Base-by-base conservation (phyloP, 2,888 invertebrate species). In the Phrixothrix hirtus region DNA sequence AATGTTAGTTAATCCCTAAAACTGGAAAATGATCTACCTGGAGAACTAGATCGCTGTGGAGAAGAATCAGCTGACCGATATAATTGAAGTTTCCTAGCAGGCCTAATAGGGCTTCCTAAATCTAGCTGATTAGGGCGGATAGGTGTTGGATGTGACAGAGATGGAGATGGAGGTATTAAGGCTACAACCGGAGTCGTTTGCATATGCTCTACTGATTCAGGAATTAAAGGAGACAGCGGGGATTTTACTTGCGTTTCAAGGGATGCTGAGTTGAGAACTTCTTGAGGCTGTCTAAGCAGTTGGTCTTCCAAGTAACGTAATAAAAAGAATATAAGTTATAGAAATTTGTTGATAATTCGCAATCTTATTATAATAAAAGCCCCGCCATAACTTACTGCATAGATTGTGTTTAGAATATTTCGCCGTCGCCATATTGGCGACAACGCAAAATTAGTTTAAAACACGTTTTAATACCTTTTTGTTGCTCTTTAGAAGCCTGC, bases 111-210 rank as follows among this genome's bases (percentile, higher is more conserved):
- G 50, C 71, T 70, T 42, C 67, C 70, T 60, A 75, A 64, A 57
- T 73, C 70, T 58, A 76, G 62, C 55, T 72, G 73, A 49, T 64
- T 72, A 25, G 75, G 76, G 46, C 74, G 63, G 12, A 67, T 57
- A 21, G 68, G 64, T 21, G 57, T 46, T 36, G 59, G 39, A 57
- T 61, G 68, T 34, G 57, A 51, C 35, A 55, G 59, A 42, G 56
- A 41, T 14, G 63, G 45, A 35, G 67, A 64, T 26, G 65, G 72
- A 56, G 73, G 75, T 61, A 74, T 73, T 57, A 74, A 67, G 27
- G 71, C 66, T 43, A 74, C 71, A 63, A 62, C 71, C 72, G 82
- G 82, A 77, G 78, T 78, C 72, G 79, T 67, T 75, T 81, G 78
- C 76, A 81, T 65, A 52, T 63, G 70, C 58, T 70, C 70, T 30